Evolutionary conservation across 2,797 vertebrate species (phyloP), one percentile per base, ranked within the genome.

Genomic region (Pangasius mekongensis): DNA sequence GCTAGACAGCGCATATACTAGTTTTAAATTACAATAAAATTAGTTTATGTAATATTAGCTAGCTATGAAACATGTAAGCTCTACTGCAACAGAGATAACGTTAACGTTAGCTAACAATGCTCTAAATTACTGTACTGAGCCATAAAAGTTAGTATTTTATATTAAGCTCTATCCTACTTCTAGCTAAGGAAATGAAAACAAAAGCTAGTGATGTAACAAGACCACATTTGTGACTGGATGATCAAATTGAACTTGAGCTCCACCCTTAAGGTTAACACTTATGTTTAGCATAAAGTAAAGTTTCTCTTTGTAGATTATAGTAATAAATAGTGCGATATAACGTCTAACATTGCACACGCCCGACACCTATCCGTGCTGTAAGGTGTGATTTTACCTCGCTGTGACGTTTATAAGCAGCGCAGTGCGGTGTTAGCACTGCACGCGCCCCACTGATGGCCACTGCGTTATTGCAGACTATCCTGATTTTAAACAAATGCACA

Each of bases 401-500:
- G 92, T 97, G 92, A 94, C 97, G 97, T 98, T 97, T 97, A 97
- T 96, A 96, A 96, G 97, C 86, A 84, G 97, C 97, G 58, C 66
- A 98, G 98, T 97, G 96, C 95, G 97, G 97, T 96, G 96, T 98
- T 97, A 97, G 97, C 98, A 98, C 97, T 98, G 98, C 98, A 98
- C 96, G 96, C 97, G 97, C 97, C 97, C 98, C 94, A 90, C 93
- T 36, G 94, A 94, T 96, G 95, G 94, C 94, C 95, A 94, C 94
- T 94, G 85, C 87, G 88, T 99, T 99, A 98, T 98, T 99, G 98
- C 98, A 98, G 98, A 99, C 98, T 98, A 97, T 99, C 97, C 98
- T 96, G 96, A 97, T 96, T 96, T 98, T 98, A 99, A 98, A 99
- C 98, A 97, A 99, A 99, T 99, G 98, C 98, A 99, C 98, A 99